These are phyloP conservation scores for Dipodomys merriami DNA, from an alignment of 2,113 vertebrate species.

Conservation along the genomic window DNA sequence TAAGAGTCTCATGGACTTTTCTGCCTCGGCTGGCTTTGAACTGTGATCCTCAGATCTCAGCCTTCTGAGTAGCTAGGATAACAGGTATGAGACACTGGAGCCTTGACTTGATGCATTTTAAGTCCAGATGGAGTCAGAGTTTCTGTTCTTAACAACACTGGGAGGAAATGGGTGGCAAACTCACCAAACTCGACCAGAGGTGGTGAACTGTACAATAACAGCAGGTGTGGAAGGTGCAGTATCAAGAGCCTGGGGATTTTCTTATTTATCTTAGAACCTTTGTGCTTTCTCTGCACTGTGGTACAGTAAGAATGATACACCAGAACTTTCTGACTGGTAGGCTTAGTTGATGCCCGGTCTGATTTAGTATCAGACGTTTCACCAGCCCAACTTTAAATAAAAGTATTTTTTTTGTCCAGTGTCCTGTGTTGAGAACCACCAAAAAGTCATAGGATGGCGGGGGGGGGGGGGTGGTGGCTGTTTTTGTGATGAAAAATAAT, in stretches of 20 bases:
- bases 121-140: background rate
- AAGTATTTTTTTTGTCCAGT: conserved; percentile 39
- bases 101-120: background rate
- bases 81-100: no score
- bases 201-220: background rate
- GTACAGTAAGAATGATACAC: accelerated
- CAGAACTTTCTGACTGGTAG: accelerated
- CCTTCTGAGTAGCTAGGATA: no score
- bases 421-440: conserved; percentile 58
- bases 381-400: conserved; percentile 38
- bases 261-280: background rate
- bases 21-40: no score
- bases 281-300: background rate
- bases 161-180: background rate
- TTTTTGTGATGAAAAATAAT: conserved; percentile 59
- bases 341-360: background rate
- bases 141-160: background rate
- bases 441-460: conserved; percentile 38
- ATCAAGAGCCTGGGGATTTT: accelerated
- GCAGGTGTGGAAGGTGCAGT: background rate
- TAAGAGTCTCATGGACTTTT: background rate
- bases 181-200: background rate
- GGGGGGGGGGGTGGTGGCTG: no score
- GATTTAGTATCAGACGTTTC: background rate
- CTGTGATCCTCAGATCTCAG: no score